These are phyloP conservation scores for Thaumetopoea pityocampa DNA, from an alignment of 1,140 invertebrate species.

Conservation along the genomic window DNA sequence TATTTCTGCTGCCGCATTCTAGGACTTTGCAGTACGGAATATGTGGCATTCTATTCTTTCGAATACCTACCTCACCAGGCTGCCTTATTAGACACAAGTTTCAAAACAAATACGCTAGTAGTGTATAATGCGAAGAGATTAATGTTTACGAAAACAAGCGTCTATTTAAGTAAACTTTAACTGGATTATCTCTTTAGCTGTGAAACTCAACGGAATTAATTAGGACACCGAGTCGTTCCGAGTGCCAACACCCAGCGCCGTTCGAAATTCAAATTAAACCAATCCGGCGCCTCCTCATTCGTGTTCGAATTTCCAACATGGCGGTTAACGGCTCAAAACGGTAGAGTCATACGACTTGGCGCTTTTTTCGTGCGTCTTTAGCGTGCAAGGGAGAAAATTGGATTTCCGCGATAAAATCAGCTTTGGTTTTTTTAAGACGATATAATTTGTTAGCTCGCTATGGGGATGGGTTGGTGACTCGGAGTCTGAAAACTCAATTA, in stretches of 20 bases:
- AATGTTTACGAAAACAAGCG: conserved; percentile 41
- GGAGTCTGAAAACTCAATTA: conserved; percentile 68
- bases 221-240: conserved; percentile 35
- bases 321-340: conserved; percentile 66
- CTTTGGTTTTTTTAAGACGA: conserved; percentile 48
- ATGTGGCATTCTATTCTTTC: too few species aligned
- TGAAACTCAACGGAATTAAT: conserved; percentile 58
- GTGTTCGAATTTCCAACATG: conserved; percentile 61
- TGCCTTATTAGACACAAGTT: too few species aligned
- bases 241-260: conserved; percentile 37
- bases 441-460: conserved; percentile 51
- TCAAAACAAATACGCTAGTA: too few species aligned
- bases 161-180: conserved; percentile 53
- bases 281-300: conserved; percentile 73
- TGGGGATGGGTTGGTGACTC: conserved; percentile 46
- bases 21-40: too few species aligned
- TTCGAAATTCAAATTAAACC: conserved; percentile 73
- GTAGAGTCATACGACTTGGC: conserved; percentile 71
- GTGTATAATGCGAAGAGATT: conserved; percentile 41
- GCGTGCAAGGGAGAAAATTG: conserved; percentile 71
- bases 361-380: conserved; percentile 69
- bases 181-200: conserved; percentile 54
- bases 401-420: conserved; percentile 69
- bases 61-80: too few species aligned
- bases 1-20: too few species aligned